These are phyloP conservation scores for Euplagia quadripunctaria DNA, from an alignment of 2,888 invertebrate species.

Conservation along the genomic window DNA sequence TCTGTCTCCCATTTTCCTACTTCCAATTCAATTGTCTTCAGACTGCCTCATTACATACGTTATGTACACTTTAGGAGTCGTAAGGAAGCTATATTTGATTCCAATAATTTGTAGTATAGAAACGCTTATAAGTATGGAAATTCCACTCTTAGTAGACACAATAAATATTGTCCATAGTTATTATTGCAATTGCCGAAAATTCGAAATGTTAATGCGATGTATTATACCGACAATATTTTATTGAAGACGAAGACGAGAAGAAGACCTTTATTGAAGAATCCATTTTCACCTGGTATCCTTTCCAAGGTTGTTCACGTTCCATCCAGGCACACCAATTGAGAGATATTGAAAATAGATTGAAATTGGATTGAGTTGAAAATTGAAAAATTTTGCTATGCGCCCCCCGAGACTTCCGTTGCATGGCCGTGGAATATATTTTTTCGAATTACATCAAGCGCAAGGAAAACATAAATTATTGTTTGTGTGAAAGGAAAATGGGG, in stretches of 20 bases:
- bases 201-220: too few relatives aligned
- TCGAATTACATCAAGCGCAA: conserved; percentile 21
- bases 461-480: conserved; percentile 10
- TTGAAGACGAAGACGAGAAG: too few relatives aligned
- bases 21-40: too few relatives aligned
- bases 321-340: conserved; percentile 47
- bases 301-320: conserved; percentile 42
- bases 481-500: neutral
- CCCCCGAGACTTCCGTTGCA: conserved; percentile 34
- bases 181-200: too few relatives aligned
- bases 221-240: neutral
- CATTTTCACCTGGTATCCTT: conserved; percentile 36
- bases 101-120: too few relatives aligned
- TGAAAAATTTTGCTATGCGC: conserved; percentile 51
- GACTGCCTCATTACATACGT: too few relatives aligned
- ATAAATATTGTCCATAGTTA: too few relatives aligned
- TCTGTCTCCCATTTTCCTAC: too few relatives aligned
- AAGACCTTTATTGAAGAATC: neutral
- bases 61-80: too few relatives aligned
- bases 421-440: conserved; percentile 44
- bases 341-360: conserved; percentile 55
- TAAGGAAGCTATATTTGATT: too few relatives aligned
- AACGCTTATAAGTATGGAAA: too few relatives aligned
- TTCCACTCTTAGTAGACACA: too few relatives aligned
- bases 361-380: conserved; percentile 54